Evolutionary conservation across 1,140 invertebrate species (phyloP).

Genomic region (Ephestia elutella): DNA sequence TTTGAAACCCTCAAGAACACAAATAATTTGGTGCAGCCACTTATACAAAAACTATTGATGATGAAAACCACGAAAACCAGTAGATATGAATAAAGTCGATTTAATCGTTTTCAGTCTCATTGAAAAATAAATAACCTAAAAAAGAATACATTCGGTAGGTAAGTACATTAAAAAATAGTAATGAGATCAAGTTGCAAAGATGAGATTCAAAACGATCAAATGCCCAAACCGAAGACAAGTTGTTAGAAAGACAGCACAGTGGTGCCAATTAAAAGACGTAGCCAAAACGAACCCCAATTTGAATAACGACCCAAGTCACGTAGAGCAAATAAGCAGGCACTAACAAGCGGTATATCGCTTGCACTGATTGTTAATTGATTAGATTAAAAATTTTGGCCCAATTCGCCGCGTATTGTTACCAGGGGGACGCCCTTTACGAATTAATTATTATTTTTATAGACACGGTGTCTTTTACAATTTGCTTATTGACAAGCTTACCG

Average conservation of each 20-base stretch:
- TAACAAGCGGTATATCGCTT: constrained; percentile 72
- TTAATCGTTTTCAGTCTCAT: too few relatives aligned
- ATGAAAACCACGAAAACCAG: too few relatives aligned
- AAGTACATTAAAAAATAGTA: background rate
- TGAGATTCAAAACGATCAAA: background rate
- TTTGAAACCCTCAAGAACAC: too few relatives aligned
- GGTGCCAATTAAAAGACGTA: constrained; percentile 48
- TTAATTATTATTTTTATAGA: constrained; percentile 56
- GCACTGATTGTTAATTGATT: constrained; percentile 74
- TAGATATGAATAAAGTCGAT: too few relatives aligned
- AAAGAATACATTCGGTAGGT: too few relatives aligned
- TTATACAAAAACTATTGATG: too few relatives aligned
- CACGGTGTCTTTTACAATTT: constrained; percentile 66
- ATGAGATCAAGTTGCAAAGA: background rate
- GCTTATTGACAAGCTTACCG: constrained; percentile 40
- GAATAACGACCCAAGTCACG: constrained; percentile 64
- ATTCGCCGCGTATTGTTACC: constrained; percentile 57
- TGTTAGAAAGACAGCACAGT: constrained; percentile 23
- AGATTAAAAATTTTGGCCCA: constrained; percentile 70
- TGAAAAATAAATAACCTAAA: too few relatives aligned
- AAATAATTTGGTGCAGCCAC: too few relatives aligned
- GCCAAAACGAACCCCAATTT: constrained; percentile 61
- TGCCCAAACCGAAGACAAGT: background rate
- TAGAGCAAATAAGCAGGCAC: constrained; percentile 66
- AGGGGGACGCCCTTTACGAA: constrained; percentile 38